Base-by-base conservation (phyloP, 2,113 vertebrate species). In the Sterna hirundo region DNA sequence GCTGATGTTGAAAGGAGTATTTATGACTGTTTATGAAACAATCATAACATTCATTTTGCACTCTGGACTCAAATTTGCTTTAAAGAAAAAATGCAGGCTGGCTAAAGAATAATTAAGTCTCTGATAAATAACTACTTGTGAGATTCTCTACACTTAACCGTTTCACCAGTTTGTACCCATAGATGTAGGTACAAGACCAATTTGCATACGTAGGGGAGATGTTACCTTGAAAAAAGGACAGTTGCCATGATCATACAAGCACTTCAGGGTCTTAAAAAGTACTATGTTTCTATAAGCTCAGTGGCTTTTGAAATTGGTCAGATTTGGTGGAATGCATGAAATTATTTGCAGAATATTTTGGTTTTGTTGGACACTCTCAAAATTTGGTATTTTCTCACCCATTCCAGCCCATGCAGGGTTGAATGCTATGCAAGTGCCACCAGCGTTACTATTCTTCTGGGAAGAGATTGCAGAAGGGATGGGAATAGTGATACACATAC, bases 321-420 rank as follows among this genome's bases (percentile, higher is more conserved):
- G 14, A 26, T 77, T 87, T 81, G 77, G 19, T 83, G 38, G 32
- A 88, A 54, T 70, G 30, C 29, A 44, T 90, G 27, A 75, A 70
- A 74, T 47, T 70, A 47, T 70, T 83, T 83, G 27, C 32, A 62
- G 29, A 65, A 42, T 23, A 9, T 84, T 94, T 75, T 68, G 42
- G 12, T 32, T 78, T 91, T 86, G 26, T 42, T 78, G 51, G 18
- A 60, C 3, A 6, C 5, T 82, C 93, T 30, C 22, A 60, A 47
- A 78, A 81, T 66, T 15, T 0, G 0, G 1, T 77, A 7, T 83
- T 77, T 94, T 85, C 16, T 40, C 3, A 9, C 3, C 16, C 14
- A 7, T 86, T 75, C 30, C 40, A 49, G 13, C 10, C 11, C 5
- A 29, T 57, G 32, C 22, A 52, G 47, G 19, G 11, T 51, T 54